These are phyloP conservation scores for Phaethornis superciliosus DNA, from an alignment of 2,113 vertebrate species.

Conservation along the genomic window DNA sequence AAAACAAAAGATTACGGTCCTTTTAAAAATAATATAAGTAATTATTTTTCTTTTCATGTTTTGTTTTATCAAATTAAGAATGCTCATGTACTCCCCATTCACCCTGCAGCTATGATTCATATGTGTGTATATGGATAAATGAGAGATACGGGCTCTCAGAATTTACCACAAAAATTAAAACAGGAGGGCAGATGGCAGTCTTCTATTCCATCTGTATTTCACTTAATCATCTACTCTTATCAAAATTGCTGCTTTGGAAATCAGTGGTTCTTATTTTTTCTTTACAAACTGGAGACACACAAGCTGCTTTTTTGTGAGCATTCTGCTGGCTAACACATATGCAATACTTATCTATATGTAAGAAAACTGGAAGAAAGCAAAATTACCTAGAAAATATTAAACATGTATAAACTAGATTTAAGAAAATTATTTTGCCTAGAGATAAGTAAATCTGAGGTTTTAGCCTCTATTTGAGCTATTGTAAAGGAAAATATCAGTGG, in stretches of 20 bases:
- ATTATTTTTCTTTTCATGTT: constrained; percentile 26
- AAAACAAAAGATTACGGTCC: constrained; percentile 45
- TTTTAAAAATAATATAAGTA: constrained; percentile 38
- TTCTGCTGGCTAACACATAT: background rate
- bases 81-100: constrained; percentile 19
- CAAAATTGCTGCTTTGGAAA: constrained; percentile 24
- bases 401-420: background rate
- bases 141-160: background rate
- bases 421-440: background rate
- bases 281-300: background rate
- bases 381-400: background rate
- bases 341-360: background rate
- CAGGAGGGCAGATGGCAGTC: constrained; percentile 55
- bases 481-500: background rate
- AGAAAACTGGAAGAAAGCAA: background rate
- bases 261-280: background rate
- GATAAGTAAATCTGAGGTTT: background rate
- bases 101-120: constrained; percentile 23
- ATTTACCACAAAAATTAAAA: constrained; percentile 51
- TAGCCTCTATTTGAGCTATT: background rate
- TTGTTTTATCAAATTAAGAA: constrained; percentile 52
- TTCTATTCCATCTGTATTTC: constrained; percentile 43
- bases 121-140: background rate
- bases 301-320: background rate
- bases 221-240: constrained; percentile 49